Evolutionary conservation across 1,140 invertebrate species (phyloP), one percentile per base, ranked within the genome.

Genomic region (Leptopilina clavipes): DNA sequence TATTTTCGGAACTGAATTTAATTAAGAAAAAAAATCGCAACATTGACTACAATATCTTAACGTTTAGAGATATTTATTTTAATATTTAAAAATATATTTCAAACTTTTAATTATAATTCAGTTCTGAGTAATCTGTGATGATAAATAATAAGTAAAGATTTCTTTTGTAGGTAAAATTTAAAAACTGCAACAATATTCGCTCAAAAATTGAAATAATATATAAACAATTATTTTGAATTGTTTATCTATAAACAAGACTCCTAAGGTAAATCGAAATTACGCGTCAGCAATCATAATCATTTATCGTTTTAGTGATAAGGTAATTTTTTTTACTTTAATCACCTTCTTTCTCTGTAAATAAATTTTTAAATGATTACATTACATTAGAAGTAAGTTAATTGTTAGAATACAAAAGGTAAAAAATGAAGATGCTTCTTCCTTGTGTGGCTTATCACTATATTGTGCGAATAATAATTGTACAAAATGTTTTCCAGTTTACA

Each of bases 321-420:
- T 52, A 52, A 52, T 52, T 52, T 52, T 48, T 48, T 52, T 52
- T 52, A 52, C 48, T 52, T 52, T 17, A 52, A n/a, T 52, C n/a
- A 17, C 14, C 2, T 52, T 3, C 37, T 52, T 52, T 52, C 48
- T 52, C n/a, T 52, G n/a, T 17, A 52, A n/a, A 52, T 52, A 52
- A 0, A 52, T 52, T 52, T 52, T 52, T 52, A n/a, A n/a, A 48
- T 52, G 48, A 52, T 52, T 52, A n/a, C n/a, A 0, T 52, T 17
- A 40, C n/a, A 52, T 17, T 52, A 52, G 48, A 45, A 45, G 11
- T 45, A 45, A 52, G 48, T 52, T n/a, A 52, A 17, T 17, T 52
- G 3, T 52, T 52, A 7, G 6, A 52, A 17, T 52, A 5, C 11
- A 45, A 45, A n/a, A 3, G 5, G 45, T 12, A 31, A 31, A 40